Percentiles rank a stretch among this genome's conserved stretches.
Conservation (phyloP, 2,888 invertebrate species). For the Eurytoma californica region DNA sequence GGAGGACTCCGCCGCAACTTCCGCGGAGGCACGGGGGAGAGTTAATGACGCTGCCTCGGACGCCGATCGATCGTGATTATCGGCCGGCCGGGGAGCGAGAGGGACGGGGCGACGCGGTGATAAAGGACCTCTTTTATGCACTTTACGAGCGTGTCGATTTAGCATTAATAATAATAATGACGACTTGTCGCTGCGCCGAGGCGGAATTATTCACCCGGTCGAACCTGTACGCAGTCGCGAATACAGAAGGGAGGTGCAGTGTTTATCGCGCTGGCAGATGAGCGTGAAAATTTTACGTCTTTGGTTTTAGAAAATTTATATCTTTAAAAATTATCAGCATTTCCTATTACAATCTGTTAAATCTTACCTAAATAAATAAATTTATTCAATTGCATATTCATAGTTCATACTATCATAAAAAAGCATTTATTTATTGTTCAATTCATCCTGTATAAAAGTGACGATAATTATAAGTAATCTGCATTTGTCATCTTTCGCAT, state of each 20-base stretch:
- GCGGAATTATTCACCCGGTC: constrained; percentile 36
- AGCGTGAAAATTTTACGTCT: neutral
- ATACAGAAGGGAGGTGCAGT: neutral
- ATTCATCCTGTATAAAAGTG: too few relatives aligned
- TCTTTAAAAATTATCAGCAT: too few relatives aligned
- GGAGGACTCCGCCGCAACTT: constrained; percentile 57
- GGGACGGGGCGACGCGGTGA: constrained; percentile 8
- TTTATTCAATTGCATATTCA: too few relatives aligned
- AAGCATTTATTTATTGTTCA: too few relatives aligned
- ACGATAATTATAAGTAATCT: too few relatives aligned
- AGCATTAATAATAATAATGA: constrained; percentile 52
- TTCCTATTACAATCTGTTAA: too few relatives aligned
- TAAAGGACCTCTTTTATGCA: constrained; percentile 40
- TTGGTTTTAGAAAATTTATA: too few relatives aligned
- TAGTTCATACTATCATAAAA: too few relatives aligned
- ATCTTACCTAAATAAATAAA: too few relatives aligned
- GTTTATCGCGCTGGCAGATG: neutral
- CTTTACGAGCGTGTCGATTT: constrained; percentile 50
- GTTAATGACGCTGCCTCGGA: constrained; percentile 64
- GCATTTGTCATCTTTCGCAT: too few relatives aligned
- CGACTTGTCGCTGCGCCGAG: constrained; percentile 45
- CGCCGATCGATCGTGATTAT: constrained; percentile 66
- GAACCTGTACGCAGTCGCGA: neutral
- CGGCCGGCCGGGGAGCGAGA: constrained; percentile 18
- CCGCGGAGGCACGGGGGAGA: constrained; percentile 56